These are phyloP conservation scores for Chloroceryle aenea DNA, from an alignment of 2,113 vertebrate genomes.

Conservation along the genomic window DNA sequence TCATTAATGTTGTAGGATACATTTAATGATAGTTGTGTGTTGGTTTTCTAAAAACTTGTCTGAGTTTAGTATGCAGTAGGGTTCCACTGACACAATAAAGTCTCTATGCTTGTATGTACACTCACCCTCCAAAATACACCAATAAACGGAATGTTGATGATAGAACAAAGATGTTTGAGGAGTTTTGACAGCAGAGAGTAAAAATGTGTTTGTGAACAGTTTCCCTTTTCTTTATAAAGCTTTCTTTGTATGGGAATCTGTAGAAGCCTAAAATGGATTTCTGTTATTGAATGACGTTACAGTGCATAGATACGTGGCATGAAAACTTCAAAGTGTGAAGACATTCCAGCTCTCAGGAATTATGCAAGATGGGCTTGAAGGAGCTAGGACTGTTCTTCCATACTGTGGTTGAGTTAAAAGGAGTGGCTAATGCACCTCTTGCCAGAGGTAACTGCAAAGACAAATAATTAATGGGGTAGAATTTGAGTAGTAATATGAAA, in stretches of 20 bases:
- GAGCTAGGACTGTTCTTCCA: neutral
- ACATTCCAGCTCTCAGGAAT: neutral
- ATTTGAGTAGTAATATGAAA: neutral
- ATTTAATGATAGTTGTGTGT: neutral
- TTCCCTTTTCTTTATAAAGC: neutral
- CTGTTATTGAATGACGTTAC: neutral
- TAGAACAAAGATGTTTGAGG: neutral
- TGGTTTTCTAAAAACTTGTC: neutral
- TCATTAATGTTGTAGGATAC: neutral
- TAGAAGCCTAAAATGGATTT: neutral
- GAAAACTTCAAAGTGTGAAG: neutral
- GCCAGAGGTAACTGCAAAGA: neutral
- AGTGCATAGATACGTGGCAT: neutral
- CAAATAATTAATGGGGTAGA: neutral
- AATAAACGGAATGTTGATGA: neutral
- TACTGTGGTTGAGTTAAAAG: neutral
- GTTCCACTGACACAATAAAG: neutral
- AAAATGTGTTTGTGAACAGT: neutral
- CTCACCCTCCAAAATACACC: neutral
- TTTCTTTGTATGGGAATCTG: neutral
- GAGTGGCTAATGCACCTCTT: neutral
- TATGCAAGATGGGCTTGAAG: neutral
- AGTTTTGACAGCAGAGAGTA: neutral
- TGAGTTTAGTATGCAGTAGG: neutral
- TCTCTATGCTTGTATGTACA: neutral